Conservation (phyloP, 2,888 invertebrate genomes). For the Phyllotreta striolata region DNA sequence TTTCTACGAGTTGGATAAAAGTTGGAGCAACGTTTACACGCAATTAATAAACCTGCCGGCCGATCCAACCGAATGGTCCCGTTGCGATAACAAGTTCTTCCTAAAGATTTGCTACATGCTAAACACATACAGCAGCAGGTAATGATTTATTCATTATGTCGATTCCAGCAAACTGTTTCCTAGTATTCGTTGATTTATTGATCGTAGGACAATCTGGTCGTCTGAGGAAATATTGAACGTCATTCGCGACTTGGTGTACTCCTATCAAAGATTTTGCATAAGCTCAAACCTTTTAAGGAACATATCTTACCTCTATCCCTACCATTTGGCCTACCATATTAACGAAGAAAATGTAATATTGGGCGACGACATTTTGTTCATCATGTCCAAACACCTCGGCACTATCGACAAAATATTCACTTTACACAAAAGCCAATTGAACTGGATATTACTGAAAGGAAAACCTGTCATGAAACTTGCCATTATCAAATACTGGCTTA, state of each 20-base stretch:
- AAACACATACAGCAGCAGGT: constrained; percentile 31
- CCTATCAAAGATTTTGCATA: constrained; percentile 28
- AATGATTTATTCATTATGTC: constrained; percentile 15
- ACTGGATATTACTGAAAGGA: constrained; percentile 35
- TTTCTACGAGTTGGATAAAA: constrained; percentile 12
- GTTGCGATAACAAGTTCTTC: constrained; percentile 17
- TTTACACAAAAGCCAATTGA: constrained; percentile 30
- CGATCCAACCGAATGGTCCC: constrained; percentile 31
- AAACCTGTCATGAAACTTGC: constrained; percentile 16
- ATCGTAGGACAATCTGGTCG: constrained; percentile 31
- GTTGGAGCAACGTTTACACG: constrained; percentile 15
- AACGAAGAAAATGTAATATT: constrained; percentile 23
- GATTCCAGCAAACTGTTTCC: neutral
- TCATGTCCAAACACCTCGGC: constrained; percentile 22
- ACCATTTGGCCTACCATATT: constrained; percentile 18
- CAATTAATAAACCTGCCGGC: constrained; percentile 24
- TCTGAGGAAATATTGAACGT: constrained; percentile 30
- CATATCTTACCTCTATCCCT: constrained; percentile 34
- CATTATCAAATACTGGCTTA: constrained; percentile 32
- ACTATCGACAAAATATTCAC: constrained; percentile 22
- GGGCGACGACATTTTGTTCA: constrained; percentile 34
- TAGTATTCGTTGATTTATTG: neutral
- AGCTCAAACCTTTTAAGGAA: constrained; percentile 18
- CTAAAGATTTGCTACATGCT: constrained; percentile 33
- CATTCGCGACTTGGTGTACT: constrained; percentile 31